Evolutionary conservation across 2,113 vertebrate species (phyloP).

Genomic region (Leucopternis melanops): DNA sequence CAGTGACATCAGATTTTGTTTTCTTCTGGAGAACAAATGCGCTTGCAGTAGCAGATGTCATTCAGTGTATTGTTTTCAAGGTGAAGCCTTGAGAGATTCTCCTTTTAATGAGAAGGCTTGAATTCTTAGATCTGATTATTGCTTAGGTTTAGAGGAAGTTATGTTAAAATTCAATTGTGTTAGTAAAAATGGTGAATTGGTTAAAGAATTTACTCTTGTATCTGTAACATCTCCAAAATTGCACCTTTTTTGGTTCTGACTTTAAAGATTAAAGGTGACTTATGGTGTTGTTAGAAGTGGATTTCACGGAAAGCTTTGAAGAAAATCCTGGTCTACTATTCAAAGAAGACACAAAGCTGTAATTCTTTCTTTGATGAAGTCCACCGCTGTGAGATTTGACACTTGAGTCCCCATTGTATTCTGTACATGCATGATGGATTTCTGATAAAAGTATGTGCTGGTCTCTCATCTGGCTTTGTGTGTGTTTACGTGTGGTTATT

Average conservation of each 20-base stretch:
- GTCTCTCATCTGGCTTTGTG: neutral
- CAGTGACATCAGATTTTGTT: neutral
- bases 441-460: neutral
- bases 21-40: neutral
- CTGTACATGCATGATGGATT: neutral
- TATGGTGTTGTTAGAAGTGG: neutral
- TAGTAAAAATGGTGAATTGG: neutral
- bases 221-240: neutral
- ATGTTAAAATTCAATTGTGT: neutral
- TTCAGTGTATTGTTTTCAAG: neutral
- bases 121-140: neutral
- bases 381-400: neutral
- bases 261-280: slow-evolving; percentile 18
- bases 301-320: neutral
- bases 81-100: neutral
- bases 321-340: neutral
- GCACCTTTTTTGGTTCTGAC: neutral
- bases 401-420: neutral
- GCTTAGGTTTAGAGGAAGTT: neutral
- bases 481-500: neutral
- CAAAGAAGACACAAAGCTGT: slow-evolving; percentile 2
- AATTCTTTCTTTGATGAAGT: slow-evolving; percentile 19
- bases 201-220: neutral
- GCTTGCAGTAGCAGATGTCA: neutral
- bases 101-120: neutral